Conservation (phyloP, 1,140 invertebrate genomes). For the Drosophila takahashii region DNA sequence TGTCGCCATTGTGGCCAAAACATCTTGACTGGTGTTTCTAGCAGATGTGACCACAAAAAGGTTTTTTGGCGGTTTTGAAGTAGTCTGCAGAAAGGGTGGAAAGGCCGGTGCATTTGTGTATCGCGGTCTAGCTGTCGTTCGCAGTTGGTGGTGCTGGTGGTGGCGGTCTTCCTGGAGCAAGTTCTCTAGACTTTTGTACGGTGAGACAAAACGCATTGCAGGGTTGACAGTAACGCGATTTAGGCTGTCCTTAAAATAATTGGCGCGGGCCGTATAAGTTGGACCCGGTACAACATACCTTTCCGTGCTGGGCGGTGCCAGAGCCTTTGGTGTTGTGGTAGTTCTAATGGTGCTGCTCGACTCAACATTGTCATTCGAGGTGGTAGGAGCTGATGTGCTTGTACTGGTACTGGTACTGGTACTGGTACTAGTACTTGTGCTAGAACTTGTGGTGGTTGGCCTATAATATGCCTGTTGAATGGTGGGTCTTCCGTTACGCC, state of each 20-base stretch:
- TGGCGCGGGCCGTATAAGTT: slow-evolving; percentile 66
- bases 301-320: slow-evolving; percentile 27
- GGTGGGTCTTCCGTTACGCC: slow-evolving; percentile 76
- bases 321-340: slow-evolving; percentile 20
- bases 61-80: slow-evolving; percentile 59
- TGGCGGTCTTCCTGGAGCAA: slow-evolving; percentile 73
- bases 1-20: slow-evolving; percentile 54
- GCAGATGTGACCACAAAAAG: slow-evolving; percentile 42
- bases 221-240: slow-evolving; percentile 67
- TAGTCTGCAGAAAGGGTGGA: slow-evolving; percentile 55
- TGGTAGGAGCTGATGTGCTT: slow-evolving; percentile 5
- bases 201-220: slow-evolving; percentile 73
- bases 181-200: slow-evolving; percentile 80
- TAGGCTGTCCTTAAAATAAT: slow-evolving; percentile 66
- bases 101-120: slow-evolving; percentile 32
- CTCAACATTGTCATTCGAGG: neutral
- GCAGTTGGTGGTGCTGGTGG: slow-evolving; percentile 35
- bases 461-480: slow-evolving; percentile 51
- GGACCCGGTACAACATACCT: slow-evolving; percentile 19
- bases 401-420: slow-evolving; percentile 4
- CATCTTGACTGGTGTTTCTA: slow-evolving; percentile 58
- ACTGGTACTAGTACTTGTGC: neutral
- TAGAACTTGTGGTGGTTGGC: slow-evolving; percentile 17
- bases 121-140: slow-evolving; percentile 53
- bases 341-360: slow-evolving; percentile 14